phyloP scores from a whole-genome alignment of 1,140 invertebrate genomes.

The Hormaphis cornu region DNA sequence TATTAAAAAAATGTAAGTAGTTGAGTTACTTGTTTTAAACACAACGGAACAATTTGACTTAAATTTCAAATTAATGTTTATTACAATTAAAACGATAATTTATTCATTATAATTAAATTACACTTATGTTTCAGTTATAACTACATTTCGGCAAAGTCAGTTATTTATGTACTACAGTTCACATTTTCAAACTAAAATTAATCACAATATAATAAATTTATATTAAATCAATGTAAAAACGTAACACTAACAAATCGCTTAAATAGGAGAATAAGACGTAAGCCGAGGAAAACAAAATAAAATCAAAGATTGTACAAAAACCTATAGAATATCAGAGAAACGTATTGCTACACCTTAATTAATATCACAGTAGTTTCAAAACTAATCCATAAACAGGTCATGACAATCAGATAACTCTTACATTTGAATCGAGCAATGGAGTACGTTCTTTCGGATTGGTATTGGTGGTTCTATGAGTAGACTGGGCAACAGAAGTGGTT shows the following conservation, averaged over 20 bases:
- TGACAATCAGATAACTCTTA: neutral
- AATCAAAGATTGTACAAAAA: neutral
- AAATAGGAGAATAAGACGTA: neutral
- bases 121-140: neutral
- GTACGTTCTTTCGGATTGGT: conserved; percentile 9
- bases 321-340: neutral
- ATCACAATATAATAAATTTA: neutral
- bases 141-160: neutral
- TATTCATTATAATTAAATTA: neutral
- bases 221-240: neutral
- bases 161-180: neutral
- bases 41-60: neutral
- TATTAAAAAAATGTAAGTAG: neutral
- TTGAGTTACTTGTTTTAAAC: no score
- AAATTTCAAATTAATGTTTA: neutral
- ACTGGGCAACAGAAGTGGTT: neutral
- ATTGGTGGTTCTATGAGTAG: neutral
- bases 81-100: neutral
- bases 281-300: neutral
- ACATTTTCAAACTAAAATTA: neutral
- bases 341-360: conserved; percentile 12
- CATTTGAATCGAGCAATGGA: neutral
- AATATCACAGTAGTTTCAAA: conserved; percentile 23
- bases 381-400: neutral
- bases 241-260: neutral